Evolutionary conservation across 2,797 vertebrate species (phyloP).

Genomic region (Rhynchotus rufescens): DNA sequence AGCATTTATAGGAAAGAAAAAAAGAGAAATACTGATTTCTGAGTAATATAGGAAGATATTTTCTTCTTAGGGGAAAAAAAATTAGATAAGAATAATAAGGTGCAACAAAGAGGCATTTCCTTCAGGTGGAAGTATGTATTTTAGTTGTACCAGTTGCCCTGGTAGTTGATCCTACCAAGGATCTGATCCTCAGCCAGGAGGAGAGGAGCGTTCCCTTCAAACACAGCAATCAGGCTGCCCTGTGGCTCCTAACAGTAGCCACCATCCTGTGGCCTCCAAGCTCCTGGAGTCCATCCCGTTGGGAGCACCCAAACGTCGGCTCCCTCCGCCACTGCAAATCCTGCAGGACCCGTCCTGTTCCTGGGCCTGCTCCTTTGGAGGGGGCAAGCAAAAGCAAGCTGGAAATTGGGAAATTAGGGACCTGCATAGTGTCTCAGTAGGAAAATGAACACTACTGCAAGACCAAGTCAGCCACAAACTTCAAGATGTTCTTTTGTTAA

Average conservation of each 20-base stretch:
- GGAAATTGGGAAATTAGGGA: background rate
- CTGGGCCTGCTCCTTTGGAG: background rate
- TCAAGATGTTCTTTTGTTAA: background rate
- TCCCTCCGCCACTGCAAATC: accelerated
- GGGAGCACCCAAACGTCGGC: background rate
- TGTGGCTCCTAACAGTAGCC: background rate
- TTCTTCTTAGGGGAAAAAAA: background rate
- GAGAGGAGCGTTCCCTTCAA: background rate
- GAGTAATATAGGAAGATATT: background rate
- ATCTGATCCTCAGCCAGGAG: background rate
- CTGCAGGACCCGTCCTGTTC: background rate
- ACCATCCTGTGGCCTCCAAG: background rate
- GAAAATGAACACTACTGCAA: background rate
- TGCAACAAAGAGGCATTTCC: background rate
- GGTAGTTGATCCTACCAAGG: background rate
- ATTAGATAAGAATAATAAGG: background rate
- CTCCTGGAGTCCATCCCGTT: background rate
- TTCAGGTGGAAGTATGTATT: background rate
- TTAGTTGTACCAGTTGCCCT: background rate
- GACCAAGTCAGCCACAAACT: background rate
- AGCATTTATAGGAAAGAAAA: background rate
- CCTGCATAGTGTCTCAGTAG: background rate
- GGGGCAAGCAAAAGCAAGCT: background rate
- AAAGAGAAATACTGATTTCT: background rate
- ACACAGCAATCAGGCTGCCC: background rate